Conservation (phyloP, 2,113 vertebrate species). For the Calidris pygmaea region DNA sequence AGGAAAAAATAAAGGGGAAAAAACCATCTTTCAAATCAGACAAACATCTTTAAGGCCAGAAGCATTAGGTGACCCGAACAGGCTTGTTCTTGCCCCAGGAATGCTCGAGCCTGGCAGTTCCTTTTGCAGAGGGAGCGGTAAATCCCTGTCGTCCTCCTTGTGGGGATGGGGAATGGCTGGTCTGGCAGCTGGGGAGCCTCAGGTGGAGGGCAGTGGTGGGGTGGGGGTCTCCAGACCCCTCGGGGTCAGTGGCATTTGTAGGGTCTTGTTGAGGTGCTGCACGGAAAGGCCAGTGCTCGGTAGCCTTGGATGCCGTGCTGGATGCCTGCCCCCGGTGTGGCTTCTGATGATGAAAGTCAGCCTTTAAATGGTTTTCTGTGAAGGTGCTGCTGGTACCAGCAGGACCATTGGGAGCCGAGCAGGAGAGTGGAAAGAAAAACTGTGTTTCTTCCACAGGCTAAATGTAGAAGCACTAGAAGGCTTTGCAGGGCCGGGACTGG, state of each 20-base stretch:
- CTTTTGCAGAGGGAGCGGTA: background rate
- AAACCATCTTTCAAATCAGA: background rate
- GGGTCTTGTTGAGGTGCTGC: background rate
- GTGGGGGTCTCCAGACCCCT: accelerated
- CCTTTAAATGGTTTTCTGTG: background rate
- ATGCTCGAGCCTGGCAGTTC: accelerated
- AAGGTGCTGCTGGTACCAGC: background rate
- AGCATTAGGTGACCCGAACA: background rate
- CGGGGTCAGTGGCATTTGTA: no score
- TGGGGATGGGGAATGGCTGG: background rate
- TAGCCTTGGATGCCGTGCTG: accelerated
- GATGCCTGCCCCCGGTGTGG: accelerated
- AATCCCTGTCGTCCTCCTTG: background rate
- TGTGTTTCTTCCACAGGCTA: background rate
- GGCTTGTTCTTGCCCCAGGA: background rate
- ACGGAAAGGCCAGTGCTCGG: accelerated
- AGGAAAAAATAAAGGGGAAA: background rate
- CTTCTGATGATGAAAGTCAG: background rate
- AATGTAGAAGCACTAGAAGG: background rate
- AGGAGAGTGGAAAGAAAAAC: background rate
- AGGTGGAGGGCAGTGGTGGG: accelerated
- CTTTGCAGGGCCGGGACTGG: background rate
- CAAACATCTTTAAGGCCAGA: background rate
- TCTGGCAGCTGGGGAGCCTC: background rate
- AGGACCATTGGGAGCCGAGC: accelerated